These are phyloP conservation scores for Xiphorhynchus elegans DNA, from an alignment of 2,113 vertebrate genomes.

Conservation along the genomic window DNA sequence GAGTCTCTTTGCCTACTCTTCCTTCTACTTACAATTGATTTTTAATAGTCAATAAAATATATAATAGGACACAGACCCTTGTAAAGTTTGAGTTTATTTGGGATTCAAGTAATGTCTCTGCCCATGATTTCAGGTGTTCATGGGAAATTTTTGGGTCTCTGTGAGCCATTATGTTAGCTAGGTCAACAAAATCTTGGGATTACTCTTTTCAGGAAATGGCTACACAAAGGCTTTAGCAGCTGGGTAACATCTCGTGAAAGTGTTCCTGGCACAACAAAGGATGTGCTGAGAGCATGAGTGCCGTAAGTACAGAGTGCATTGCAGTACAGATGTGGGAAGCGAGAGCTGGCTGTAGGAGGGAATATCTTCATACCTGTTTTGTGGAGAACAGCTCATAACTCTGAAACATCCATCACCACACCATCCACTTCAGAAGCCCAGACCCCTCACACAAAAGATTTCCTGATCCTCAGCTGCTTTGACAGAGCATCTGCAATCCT, in stretches of 20 bases:
- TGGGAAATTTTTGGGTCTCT: background rate
- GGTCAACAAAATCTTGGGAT: background rate
- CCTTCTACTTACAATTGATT: background rate
- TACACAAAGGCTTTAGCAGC: background rate
- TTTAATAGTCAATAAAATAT: background rate
- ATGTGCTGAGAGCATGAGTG: background rate
- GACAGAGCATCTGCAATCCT: background rate
- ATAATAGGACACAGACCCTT: background rate
- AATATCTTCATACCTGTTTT: background rate
- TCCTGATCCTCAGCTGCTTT: background rate
- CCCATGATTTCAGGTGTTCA: background rate
- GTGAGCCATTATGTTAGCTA: background rate
- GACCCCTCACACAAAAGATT: background rate
- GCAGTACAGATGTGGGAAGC: background rate
- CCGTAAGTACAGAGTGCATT: background rate
- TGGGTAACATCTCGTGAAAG: background rate
- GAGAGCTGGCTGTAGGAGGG: background rate
- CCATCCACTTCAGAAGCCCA: background rate
- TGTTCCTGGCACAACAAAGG: background rate
- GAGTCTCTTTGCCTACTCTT: background rate
- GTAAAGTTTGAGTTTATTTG: background rate
- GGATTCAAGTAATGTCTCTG: background rate
- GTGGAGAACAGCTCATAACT: background rate
- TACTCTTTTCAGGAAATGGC: background rate
- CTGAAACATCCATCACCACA: rapidly evolving